Conservation (phyloP, 2,888 invertebrate species). For the Drosophila affinis region DNA sequence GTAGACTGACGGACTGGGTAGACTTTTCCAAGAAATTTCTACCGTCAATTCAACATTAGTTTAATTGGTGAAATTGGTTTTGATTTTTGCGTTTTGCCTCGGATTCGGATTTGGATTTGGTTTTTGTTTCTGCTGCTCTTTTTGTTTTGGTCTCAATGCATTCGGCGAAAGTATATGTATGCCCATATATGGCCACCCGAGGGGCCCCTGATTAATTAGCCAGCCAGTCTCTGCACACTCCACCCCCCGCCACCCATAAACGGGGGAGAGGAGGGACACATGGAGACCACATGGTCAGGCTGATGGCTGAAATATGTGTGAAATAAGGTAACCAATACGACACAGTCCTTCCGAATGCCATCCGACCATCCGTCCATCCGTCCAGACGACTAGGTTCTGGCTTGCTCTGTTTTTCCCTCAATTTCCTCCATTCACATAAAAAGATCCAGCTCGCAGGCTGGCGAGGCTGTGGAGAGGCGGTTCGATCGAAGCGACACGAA, state of each 20-base stretch:
- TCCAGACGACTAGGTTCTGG: not conserved
- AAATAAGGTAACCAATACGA: no score
- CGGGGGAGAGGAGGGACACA: not conserved
- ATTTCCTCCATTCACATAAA: constrained; percentile 6
- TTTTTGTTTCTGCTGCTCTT: not conserved
- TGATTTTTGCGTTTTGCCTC: constrained; percentile 22
- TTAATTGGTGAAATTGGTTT: constrained; percentile 69
- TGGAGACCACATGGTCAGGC: not conserved
- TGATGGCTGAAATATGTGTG: no score
- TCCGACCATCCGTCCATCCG: no score
- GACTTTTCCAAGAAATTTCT: constrained; percentile 72
- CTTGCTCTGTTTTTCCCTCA: not conserved
- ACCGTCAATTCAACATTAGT: constrained; percentile 59
- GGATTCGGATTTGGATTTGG: not conserved
- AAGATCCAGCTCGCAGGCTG: no score
- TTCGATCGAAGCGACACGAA: no score
- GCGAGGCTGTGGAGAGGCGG: no score
- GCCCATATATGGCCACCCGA: constrained; percentile 13
- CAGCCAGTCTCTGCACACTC: no score
- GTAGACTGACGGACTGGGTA: constrained; percentile 31
- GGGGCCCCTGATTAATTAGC: constrained; percentile 12
- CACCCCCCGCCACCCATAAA: no score
- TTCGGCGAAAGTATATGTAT: constrained; percentile 57
- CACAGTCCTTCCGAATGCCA: no score
- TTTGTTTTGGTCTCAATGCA: constrained; percentile 27